A percentile compares a stretch with the other conserved stretches of the same genome.
Conservation (phyloP, 2,113 vertebrate species). For the Vanacampus margaritifer region DNA sequence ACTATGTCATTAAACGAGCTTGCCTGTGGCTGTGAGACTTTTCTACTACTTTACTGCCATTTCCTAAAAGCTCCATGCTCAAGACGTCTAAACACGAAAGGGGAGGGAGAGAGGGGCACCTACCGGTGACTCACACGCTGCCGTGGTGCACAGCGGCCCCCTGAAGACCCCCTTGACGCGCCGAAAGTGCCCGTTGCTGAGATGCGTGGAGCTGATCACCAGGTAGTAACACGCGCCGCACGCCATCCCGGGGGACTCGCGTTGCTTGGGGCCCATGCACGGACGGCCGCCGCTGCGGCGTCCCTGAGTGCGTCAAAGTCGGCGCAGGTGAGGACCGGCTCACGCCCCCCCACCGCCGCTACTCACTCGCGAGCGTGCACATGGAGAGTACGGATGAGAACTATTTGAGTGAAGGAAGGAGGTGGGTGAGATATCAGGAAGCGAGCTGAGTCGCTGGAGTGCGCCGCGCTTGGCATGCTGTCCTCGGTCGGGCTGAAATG, state of each 20-base stretch:
- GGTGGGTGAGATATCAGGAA: conserved; percentile 24
- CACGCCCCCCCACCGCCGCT: conserved; percentile 8
- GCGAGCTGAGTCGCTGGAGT: conserved; percentile 40
- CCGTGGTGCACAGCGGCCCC: conserved; percentile 86
- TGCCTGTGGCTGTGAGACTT: conserved; percentile 3
- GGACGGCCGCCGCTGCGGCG: conserved; percentile 10
- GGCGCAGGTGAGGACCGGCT: conserved; percentile 19
- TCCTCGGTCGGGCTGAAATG: conserved; percentile 45
- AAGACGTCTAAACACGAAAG: neutral
- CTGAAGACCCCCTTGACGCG: conserved; percentile 98
- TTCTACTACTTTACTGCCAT: neutral
- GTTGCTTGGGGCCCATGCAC: conserved; percentile 55
- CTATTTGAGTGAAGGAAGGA: conserved; percentile 14
- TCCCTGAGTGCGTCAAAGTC: conserved; percentile 6
- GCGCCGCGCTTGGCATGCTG: conserved; percentile 49
- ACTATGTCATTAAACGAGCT: neutral
- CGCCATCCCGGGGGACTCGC: conserved; percentile 79
- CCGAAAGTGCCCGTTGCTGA: conserved; percentile 96
- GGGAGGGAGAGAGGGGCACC: conserved; percentile 24
- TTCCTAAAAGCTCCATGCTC: neutral
- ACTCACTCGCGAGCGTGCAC: neutral
- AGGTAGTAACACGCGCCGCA: conserved; percentile 95
- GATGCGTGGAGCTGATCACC: conserved; percentile 98
- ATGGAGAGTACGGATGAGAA: conserved; percentile 10
- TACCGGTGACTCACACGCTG: conserved; percentile 85